Percentiles rank a stretch among this genome's conserved stretches.
Evolutionary conservation across 2,888 invertebrate species (phyloP).

Genomic region (Rotaria sp.): DNA sequence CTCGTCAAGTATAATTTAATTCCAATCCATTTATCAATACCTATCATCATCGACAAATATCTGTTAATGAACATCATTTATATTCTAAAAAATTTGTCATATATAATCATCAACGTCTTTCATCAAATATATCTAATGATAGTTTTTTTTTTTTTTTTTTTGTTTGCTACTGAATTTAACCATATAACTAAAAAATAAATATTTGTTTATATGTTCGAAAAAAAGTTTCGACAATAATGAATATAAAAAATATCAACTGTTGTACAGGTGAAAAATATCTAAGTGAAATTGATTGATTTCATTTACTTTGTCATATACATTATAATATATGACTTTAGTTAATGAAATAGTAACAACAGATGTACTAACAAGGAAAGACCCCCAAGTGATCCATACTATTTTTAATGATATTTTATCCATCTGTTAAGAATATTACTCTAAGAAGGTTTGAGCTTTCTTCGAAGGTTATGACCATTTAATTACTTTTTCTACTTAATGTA

Average conservation of each 20-base stretch:
- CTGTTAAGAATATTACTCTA: too few relatives aligned
- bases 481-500: too few relatives aligned
- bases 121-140: not conserved
- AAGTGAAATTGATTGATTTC: too few relatives aligned
- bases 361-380: too few relatives aligned
- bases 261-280: not conserved
- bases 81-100: not conserved
- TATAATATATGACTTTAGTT: too few relatives aligned
- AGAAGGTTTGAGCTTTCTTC: too few relatives aligned
- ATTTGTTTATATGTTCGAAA: not conserved
- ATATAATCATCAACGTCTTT: not conserved
- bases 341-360: too few relatives aligned
- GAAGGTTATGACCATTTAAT: too few relatives aligned
- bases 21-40: not conserved
- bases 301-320: too few relatives aligned
- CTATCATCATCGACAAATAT: not conserved
- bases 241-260: not conserved
- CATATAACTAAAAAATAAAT: not conserved
- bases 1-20: not conserved
- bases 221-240: not conserved
- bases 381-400: too few relatives aligned
- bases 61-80: not conserved
- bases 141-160: too few relatives aligned
- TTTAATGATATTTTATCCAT: too few relatives aligned
- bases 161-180: not conserved